A percentile compares a stretch with the other conserved stretches of the same genome.
phyloP scores from a whole-genome alignment of 2,888 invertebrate genomes.

The Phyllotreta cruciferae region DNA sequence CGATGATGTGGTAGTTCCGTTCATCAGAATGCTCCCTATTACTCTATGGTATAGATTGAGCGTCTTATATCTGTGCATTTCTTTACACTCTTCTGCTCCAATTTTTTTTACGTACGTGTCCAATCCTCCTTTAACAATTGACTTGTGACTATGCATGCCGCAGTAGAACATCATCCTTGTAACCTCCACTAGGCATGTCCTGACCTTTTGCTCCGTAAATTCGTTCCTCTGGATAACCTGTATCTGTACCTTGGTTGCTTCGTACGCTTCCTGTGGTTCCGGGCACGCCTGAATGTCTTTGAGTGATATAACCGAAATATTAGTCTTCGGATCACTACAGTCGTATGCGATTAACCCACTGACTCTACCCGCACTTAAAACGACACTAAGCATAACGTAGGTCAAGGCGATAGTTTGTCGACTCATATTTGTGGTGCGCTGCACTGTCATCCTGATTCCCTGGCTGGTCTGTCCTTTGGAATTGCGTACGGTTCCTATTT shows the following conservation, averaged over 20 bases:
- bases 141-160: slow-evolving; percentile 35
- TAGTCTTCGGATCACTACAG: slow-evolving; percentile 19
- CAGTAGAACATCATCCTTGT: slow-evolving; percentile 27
- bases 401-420: no score
- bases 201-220: background rate
- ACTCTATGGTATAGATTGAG: slow-evolving; percentile 16
- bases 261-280: background rate
- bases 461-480: no score
- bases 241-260: background rate
- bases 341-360: slow-evolving; percentile 27
- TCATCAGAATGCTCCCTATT: slow-evolving; percentile 22
- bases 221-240: background rate
- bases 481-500: no score
- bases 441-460: no score
- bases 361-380: no score
- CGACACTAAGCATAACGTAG: no score
- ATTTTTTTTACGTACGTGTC: background rate
- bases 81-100: slow-evolving; percentile 30
- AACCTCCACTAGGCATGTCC: slow-evolving; percentile 34
- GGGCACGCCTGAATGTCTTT: slow-evolving; percentile 28
- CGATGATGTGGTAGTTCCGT: slow-evolving; percentile 26
- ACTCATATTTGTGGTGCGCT: no score
- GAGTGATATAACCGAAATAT: slow-evolving; percentile 18
- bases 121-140: slow-evolving; percentile 33
- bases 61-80: slow-evolving; percentile 23